Evolutionary conservation across 1,140 invertebrate species (phyloP).

Genomic region (Mamestra configurata): DNA sequence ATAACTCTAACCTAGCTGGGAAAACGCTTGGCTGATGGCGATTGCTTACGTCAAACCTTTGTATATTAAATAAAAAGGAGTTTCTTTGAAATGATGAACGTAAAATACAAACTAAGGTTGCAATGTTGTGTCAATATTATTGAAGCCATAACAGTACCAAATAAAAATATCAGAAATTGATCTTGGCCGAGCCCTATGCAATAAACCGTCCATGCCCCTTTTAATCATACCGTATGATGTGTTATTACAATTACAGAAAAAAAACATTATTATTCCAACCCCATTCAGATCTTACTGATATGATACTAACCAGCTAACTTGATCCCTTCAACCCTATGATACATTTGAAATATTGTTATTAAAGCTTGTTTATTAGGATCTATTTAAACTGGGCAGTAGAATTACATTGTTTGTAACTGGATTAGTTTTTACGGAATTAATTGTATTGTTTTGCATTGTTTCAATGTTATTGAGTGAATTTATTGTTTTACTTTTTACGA

Average conservation of each 20-base stretch:
- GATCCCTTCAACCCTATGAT: conserved; percentile 23
- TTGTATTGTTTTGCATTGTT: conserved; percentile 6
- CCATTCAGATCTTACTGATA: conserved; percentile 35
- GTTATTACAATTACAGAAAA: conserved; percentile 31
- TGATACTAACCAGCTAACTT: background rate
- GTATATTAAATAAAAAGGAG: too few relatives aligned
- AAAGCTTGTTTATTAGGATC: conserved; percentile 4
- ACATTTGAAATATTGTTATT: conserved; percentile 27
- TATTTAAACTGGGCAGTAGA: background rate
- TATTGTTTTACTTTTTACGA: background rate
- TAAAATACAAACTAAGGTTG: too few relatives aligned
- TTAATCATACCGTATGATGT: conserved; percentile 6
- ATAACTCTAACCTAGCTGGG: too few relatives aligned
- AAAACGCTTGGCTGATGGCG: too few relatives aligned
- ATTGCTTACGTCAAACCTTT: too few relatives aligned
- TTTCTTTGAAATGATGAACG: too few relatives aligned
- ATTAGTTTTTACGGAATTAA: conserved; percentile 30
- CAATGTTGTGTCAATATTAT: too few relatives aligned
- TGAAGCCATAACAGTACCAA: background rate
- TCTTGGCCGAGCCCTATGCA: background rate
- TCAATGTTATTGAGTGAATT: background rate
- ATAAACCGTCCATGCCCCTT: background rate
- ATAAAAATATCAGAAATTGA: background rate
- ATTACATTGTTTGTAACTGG: background rate
- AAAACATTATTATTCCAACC: conserved; percentile 30